Base-by-base conservation (phyloP, 92 coral and sea anemone species). In the Actinostola sp. region DNA sequence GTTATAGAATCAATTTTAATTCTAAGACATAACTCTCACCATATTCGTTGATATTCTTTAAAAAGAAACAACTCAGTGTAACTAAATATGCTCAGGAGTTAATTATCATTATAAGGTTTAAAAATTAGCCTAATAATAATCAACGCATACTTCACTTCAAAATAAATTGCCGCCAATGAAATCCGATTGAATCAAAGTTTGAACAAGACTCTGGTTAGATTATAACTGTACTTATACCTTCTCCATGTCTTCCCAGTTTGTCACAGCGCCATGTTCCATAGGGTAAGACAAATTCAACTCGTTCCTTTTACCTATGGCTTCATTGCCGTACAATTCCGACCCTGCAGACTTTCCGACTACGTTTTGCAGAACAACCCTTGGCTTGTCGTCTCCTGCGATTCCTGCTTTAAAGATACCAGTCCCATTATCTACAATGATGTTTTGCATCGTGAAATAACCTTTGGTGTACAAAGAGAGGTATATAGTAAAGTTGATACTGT, bases 331-430 rank as follows among this genome's bases (percentile, higher is more conserved):
- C 8, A 61, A 31, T 0, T 10, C 66, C 20, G 34, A 28, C 20
- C 45, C 15, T 20, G 66, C 34, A n/a, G 46, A 33, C 29, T 61
- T 61, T 0, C 66, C 66, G 4, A 61, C 66, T 21, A 61, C 38
- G 44, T 35, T 61, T 33, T 39, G 66, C 34, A 34, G 26, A 0
- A 31, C 11, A 7, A 61, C 28, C 21, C 20, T 61, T 1, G 66
- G 66, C 1, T 61, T 26, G 66, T 61, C 66, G 20, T 61, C 66
- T 9, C 46, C 43, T 15, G 34, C 26, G 9, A 61, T 8, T 2
- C 66, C 66, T 16, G 43, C 29, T 61, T 61, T 61, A 1, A 61
- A 35, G 15, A 61, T 26, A 35, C 66, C 66, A 8, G 66, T 34
- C 2, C 66, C 66, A 28, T 61, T 61, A 61, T 61, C 66, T 4